A percentile compares a stretch with the other conserved stretches of the same genome.
phyloP scores from a whole-genome alignment of 37 sponge, comb jelly and placozoan species.

The Spongilla lacustris region DNA sequence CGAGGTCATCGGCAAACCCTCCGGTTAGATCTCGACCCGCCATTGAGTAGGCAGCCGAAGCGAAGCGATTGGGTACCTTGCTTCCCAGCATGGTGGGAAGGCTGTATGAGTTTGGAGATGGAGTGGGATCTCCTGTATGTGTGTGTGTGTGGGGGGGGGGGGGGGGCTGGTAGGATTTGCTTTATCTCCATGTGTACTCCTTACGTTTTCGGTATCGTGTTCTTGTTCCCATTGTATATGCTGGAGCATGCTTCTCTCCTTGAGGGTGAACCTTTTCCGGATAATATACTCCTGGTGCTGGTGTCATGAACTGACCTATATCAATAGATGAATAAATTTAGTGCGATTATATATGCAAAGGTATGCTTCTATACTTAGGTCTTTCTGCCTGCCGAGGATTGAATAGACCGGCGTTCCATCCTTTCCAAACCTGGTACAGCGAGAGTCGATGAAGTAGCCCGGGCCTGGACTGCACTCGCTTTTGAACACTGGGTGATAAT shows the following conservation, averaged over 20 bases:
- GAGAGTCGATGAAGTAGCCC: slow-evolving; percentile 83
- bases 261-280: slow-evolving; percentile 94
- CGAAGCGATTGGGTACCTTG: slow-evolving; percentile 79
- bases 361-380: slow-evolving; percentile 45
- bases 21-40: slow-evolving; percentile 74
- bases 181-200: no score
- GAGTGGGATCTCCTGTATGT: slow-evolving; percentile 87
- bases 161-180: no score
- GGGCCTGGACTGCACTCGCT: slow-evolving; percentile 96
- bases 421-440: slow-evolving; percentile 78
- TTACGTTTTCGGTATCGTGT: slow-evolving; percentile 85
- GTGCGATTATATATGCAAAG: not conserved
- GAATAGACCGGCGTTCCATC: slow-evolving; percentile 95
- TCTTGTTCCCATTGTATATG: slow-evolving; percentile 91
- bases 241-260: slow-evolving; percentile 93
- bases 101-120: slow-evolving; percentile 95
- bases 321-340: not conserved
- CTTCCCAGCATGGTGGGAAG: slow-evolving; percentile 90
- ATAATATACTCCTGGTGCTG: slow-evolving; percentile 93
- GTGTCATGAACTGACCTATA: slow-evolving; percentile 83
- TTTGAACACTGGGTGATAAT: slow-evolving; percentile 73
- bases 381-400: slow-evolving; percentile 93
- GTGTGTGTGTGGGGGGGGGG: no score
- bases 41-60: slow-evolving; percentile 92
- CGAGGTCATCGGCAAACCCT: slow-evolving; percentile 92